A percentile compares a stretch with the other conserved stretches of the same genome.
Evolutionary conservation across 2,888 invertebrate genomes (phyloP).

Genomic region (Beris chalybata): DNA sequence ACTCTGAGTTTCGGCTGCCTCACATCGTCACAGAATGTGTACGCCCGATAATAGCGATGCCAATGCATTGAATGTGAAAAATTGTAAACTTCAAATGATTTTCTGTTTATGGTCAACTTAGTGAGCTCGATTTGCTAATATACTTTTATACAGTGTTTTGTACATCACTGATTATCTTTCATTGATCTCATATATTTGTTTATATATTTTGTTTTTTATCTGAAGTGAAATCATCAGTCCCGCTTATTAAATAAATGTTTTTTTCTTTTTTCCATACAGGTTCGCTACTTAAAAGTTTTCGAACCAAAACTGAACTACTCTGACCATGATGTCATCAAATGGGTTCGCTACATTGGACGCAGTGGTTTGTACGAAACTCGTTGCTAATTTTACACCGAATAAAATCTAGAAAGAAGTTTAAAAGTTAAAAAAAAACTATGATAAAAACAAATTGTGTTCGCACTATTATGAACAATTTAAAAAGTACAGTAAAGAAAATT

Average conservation of each 20-base stretch:
- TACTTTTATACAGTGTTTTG: no score
- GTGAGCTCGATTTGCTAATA: no score
- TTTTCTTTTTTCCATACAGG: slow-evolving; percentile 55
- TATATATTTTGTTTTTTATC: no score
- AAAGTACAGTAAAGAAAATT: slow-evolving; percentile 18
- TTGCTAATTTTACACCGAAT: slow-evolving; percentile 65
- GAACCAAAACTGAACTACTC: slow-evolving; percentile 99
- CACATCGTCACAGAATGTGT: no score
- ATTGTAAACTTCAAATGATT: no score
- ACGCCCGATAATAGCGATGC: no score
- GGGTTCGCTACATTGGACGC: slow-evolving; percentile 99
- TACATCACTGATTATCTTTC: no score
- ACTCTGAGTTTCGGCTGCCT: no score
- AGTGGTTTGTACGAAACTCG: slow-evolving; percentile 99
- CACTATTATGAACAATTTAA: slow-evolving; percentile 25
- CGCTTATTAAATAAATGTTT: not conserved
- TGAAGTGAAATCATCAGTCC: no score
- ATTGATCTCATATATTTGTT: no score
- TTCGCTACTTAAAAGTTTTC: slow-evolving; percentile 98
- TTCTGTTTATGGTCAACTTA: no score
- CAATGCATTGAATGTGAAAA: no score
- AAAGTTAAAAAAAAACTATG: slow-evolving; percentile 11
- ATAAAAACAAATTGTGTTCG: slow-evolving; percentile 20
- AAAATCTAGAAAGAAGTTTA: not conserved
- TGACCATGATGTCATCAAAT: slow-evolving; percentile 99